Percentiles rank a stretch among this genome's conserved stretches.
Evolutionary conservation across 2,888 invertebrate species (phyloP).

Genomic region (Napeogenes sylphis): DNA sequence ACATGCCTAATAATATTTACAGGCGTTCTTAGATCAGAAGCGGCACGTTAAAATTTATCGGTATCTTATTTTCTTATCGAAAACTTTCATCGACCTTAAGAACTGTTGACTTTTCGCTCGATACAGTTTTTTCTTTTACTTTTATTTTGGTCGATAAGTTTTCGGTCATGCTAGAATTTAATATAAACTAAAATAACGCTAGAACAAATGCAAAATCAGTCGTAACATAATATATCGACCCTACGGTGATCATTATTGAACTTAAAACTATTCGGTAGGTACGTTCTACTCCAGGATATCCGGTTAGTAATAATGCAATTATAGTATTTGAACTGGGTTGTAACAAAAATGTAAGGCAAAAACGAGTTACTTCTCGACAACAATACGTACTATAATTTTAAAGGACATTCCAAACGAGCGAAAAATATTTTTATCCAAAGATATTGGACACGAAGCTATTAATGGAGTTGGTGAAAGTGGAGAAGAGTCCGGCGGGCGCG

Average conservation of each 20-base stretch:
- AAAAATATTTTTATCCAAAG: constrained; percentile 77
- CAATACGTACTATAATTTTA: too few species aligned
- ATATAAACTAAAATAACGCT: too few species aligned
- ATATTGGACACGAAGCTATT: constrained; percentile 87
- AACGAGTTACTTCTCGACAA: too few species aligned
- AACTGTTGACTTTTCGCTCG: neutral
- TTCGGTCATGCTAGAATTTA: too few species aligned
- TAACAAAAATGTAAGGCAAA: too few species aligned
- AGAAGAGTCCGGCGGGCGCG: constrained; percentile 80
- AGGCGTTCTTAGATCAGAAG: neutral
- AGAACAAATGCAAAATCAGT: constrained; percentile 2
- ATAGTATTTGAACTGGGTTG: neutral
- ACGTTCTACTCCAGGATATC: neutral
- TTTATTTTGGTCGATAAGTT: too few species aligned
- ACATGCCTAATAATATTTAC: constrained; percentile 4
- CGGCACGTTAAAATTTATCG: neutral
- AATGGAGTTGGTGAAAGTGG: constrained; percentile 86
- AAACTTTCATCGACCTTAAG: neutral
- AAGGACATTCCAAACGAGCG: too few species aligned
- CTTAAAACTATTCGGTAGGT: constrained; percentile 29
- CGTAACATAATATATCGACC: neutral
- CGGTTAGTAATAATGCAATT: neutral
- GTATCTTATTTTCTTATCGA: neutral
- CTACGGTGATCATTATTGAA: neutral
- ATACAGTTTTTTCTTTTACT: too few species aligned